Evolutionary conservation across 2,888 invertebrate species (phyloP), one percentile per base, ranked within the genome.

Genomic region (Andrena fulva): DNA sequence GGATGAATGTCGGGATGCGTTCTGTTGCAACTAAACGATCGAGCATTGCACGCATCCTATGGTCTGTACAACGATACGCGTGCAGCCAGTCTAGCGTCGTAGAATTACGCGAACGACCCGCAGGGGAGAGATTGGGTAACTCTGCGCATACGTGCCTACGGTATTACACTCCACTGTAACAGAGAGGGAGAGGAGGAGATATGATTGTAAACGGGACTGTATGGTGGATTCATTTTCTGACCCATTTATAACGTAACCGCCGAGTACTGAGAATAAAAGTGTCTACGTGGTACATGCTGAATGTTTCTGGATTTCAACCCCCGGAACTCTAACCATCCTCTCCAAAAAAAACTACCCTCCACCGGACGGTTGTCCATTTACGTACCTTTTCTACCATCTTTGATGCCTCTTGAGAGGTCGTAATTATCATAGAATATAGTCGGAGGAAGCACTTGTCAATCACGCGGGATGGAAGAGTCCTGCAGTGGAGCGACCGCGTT

Each of bases 211-310:
- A 82, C 80, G 27, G 73, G 56, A 56, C 56, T 56, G 56, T 87
- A 83, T 62, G 87, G 68, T 84, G 83, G 85, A 87, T 77, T 76
- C 80, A 63, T 85, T 87, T 87, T 89, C 83, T 87, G 85, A 89
- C 84, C 84, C 88, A 89, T 91, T 90, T 90, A 86, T 90, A 89
- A 87, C 78, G 76, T 86, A 85, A 89, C 86, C 88, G 85, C 84
- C 76, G 87, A 87, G 86, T 88, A 90, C 86, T 88, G 84, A 82
- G 82, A 89, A 87, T 87, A 87, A 86, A 84, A 89, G 84, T 85
- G 87, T 89, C 84, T 89, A 88, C 81, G 84, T 90, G 89, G 86
- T 88, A 87, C 79, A 71, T 56, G 29, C 20, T 29, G 48, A 8
- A 16, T 64, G 68, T 75, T n/a, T 56, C 20, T 33, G 60, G 24